Evolutionary conservation across 2,797 vertebrate species (phyloP), one percentile per base, ranked within the genome.

Genomic region (Trematomus bernacchii): DNA sequence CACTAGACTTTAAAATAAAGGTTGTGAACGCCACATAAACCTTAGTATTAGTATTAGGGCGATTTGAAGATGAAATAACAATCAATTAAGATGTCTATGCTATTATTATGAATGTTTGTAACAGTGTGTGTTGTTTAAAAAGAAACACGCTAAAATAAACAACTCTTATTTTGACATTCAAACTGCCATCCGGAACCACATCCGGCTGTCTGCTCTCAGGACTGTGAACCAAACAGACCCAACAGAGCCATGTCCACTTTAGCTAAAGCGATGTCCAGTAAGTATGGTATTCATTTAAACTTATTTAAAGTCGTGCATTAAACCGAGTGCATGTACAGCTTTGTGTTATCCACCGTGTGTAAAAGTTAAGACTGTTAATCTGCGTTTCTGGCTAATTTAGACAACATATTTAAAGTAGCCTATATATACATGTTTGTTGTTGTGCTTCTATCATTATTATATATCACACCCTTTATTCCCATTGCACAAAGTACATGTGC

Each of bases 241-340:
- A 40, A 60, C 71, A 43, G 11, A 2, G 10, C 0, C 9, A 96
- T 95, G 95, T 90, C 91, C 8, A 44, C 74, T 14, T 52, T 93
- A 37, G 33, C 78, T 0, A 95, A 82, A 82, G 84, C 86, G 0
- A 96, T 95, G 95, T 91, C 93, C 10, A 95, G 95, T 95, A 84
- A 93, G 95, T 95, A 33, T 2, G 37, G 37, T 4, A 1, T 33
- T 9, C 27, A 3, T 59, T 59, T 27, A 1, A 9, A 6, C 12
- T 2, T 1, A 3, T 33, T 10, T 13, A 3, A 12, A 37, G 33
- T 6, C 6, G 7, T 6, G 33, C 33, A 37, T 37, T 37, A 37
- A 37, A 8, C 33, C 2, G 2, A 37, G 33, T 37, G 33, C 33
- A 37, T 9, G 6, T 37, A 37, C 33, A 37, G 33, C 33, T 37